These are phyloP conservation scores for Steatocranus sp. DNA, from an alignment of 2,797 vertebrate genomes.

Conservation along the genomic window DNA sequence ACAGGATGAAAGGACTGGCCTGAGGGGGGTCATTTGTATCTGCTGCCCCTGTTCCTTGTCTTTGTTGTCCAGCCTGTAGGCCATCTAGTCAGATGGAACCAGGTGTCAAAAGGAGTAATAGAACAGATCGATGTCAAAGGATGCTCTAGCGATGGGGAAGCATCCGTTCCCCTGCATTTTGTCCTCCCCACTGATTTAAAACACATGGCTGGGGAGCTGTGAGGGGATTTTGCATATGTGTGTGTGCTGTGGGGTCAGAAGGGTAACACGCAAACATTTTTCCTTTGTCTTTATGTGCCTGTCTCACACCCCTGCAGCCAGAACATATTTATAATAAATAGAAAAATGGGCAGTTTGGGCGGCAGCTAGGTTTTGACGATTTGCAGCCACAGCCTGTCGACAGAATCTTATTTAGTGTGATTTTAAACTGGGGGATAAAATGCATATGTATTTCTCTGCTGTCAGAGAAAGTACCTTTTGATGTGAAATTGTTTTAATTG, in stretches of 20 bases:
- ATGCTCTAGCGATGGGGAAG: conserved; percentile 14
- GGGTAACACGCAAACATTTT: neutral
- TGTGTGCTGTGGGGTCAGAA: neutral
- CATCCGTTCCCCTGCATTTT: conserved; percentile 1
- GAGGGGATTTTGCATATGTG: neutral
- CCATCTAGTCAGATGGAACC: conserved; percentile 54
- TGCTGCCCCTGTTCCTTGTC: conserved; percentile 49
- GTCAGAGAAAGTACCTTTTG: neutral
- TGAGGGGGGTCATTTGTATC: conserved; percentile 63
- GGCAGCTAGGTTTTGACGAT: neutral
- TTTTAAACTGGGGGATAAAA: neutral
- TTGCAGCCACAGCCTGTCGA: neutral
- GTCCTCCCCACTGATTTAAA: conserved; percentile 7
- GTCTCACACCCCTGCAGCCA: neutral
- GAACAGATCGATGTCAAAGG: conserved; percentile 48
- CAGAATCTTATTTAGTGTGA: neutral
- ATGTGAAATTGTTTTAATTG: neutral
- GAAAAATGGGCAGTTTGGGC: neutral
- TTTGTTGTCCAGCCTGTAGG: conserved; percentile 52
- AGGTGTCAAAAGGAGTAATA: conserved; percentile 65
- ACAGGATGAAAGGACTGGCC: conserved; percentile 46
- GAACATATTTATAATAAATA: neutral
- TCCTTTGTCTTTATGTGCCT: neutral
- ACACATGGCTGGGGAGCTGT: neutral
- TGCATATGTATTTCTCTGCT: neutral